A percentile compares a stretch with the other conserved stretches of the same genome.
Evolutionary conservation across 2,113 vertebrate species (phyloP).

Genomic region (Silurus glanis): DNA sequence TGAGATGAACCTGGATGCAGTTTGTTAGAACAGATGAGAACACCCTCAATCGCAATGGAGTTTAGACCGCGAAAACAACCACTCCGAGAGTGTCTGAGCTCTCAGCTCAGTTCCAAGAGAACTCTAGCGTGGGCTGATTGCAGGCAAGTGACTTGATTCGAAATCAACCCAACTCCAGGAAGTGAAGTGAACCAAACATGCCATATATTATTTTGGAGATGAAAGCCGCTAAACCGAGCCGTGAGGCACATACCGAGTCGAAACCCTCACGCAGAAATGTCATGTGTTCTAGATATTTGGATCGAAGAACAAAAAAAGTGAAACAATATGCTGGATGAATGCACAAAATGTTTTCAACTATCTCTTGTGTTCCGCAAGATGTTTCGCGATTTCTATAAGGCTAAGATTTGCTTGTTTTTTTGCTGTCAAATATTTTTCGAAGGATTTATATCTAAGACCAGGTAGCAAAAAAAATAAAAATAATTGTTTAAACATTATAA

Average conservation of each 20-base stretch:
- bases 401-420: too few relatives aligned
- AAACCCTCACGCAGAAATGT: background rate
- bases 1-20: background rate
- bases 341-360: background rate
- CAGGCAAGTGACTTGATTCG: background rate
- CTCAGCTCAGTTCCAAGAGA: background rate
- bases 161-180: background rate
- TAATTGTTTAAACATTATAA: too few relatives aligned
- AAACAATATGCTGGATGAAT: background rate
- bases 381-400: too few relatives aligned
- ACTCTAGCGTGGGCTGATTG: background rate
- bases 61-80: background rate
- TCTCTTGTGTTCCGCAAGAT: too few relatives aligned
- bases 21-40: background rate
- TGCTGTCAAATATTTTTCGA: too few relatives aligned
- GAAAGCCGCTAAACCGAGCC: background rate
- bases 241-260: background rate
- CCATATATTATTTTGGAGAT: conserved; percentile 1
- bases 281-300: background rate
- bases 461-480: background rate
- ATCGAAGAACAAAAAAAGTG: background rate
- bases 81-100: background rate
- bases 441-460: too few relatives aligned
- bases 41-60: background rate
- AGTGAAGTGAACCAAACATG: conserved; percentile 11